Conservation (phyloP, 37 sponge, comb jelly and placozoan genomes). For the Spongilla lacustris region DNA sequence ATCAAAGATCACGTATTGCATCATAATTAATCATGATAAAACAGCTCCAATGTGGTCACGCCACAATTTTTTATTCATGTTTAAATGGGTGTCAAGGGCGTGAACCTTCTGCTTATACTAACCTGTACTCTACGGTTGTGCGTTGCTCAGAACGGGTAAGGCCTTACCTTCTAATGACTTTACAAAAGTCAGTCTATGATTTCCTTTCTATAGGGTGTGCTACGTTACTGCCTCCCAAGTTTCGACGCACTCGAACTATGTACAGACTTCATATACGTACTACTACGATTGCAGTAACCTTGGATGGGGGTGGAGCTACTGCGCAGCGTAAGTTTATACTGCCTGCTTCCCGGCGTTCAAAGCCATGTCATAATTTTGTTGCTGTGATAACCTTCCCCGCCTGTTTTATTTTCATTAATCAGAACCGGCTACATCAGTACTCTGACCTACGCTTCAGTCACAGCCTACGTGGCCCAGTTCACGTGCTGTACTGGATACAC, state of each 20-base stretch:
- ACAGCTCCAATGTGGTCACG: too few relatives aligned
- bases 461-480: background rate
- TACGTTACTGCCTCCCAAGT: background rate
- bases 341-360: background rate
- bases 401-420: background rate
- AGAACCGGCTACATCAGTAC: background rate
- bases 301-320: background rate
- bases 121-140: background rate
- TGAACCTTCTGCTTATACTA: background rate
- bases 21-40: too few relatives aligned
- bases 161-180: background rate
- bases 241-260: background rate
- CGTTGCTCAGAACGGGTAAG: background rate
- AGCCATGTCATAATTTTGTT: too few relatives aligned
- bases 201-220: background rate
- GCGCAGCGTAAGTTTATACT: background rate
- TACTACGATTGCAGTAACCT: background rate
- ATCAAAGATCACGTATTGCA: too few relatives aligned
- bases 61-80: too few relatives aligned
- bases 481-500: background rate
- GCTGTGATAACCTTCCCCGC: background rate
- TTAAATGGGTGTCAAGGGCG: background rate
- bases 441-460: background rate
- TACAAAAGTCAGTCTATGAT: background rate
- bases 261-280: background rate